Conservation (phyloP, 37 sponge, comb jelly and placozoan species). For the Dysidea cf. avara region DNA sequence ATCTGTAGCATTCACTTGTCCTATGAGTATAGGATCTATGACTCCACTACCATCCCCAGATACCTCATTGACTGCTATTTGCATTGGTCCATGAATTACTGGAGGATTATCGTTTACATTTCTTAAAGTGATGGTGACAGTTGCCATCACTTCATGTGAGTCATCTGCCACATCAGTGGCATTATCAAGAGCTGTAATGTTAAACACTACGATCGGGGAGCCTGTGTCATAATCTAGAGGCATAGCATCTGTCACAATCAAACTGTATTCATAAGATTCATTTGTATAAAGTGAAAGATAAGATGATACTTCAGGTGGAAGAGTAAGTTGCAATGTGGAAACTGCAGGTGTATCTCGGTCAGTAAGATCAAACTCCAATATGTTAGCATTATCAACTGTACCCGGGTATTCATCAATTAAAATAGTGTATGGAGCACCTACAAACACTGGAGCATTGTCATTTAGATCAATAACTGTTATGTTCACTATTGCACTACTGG, state of each 20-base stretch:
- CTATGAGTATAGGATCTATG: not conserved
- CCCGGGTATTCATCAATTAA: constrained; percentile 41
- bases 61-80: constrained; percentile 53
- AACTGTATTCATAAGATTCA: too few relatives aligned
- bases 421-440: constrained; percentile 31
- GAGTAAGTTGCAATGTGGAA: too few relatives aligned
- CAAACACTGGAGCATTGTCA: constrained; percentile 64
- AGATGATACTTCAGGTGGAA: too few relatives aligned
- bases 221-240: constrained; percentile 46
- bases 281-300: too few relatives aligned
- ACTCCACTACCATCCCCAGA: constrained; percentile 2
- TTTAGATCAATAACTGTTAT: constrained; percentile 56
- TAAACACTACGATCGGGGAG: constrained; percentile 11
- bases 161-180: constrained; percentile 29
- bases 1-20: constrained; percentile 59
- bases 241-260: constrained; percentile 28
- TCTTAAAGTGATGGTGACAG: constrained; percentile 28
- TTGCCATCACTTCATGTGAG: constrained; percentile 19
- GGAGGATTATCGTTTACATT: constrained; percentile 86
- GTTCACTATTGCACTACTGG: constrained; percentile 30
- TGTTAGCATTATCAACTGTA: constrained; percentile 22
- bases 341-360: constrained; percentile 45
- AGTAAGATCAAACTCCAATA: constrained; percentile 31
- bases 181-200: constrained; percentile 35
- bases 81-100: constrained; percentile 25